Evolutionary conservation across 2,888 invertebrate species (phyloP), one percentile per base, ranked within the genome.

Genomic region (Lithosia quadra): DNA sequence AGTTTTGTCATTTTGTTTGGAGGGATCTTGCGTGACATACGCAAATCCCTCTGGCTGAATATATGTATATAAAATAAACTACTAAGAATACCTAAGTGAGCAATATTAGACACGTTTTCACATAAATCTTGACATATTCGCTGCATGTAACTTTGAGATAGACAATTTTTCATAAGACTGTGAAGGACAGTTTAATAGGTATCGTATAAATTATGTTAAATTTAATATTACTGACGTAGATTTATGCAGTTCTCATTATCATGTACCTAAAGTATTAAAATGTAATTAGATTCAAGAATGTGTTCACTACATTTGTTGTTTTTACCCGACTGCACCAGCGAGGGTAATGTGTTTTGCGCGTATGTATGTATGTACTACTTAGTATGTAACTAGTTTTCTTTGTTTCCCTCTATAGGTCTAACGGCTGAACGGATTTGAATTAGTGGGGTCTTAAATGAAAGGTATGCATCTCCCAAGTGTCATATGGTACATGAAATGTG

Each of bases 1-100:
- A 91, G 89, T 92, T 91, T 90, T 88, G 90, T 90, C 90, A 90
- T 92, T 90, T 90, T 89, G 87, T 90, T 92, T 86, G 82, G 84
- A 85, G 84, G 88, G 86, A 87, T 88, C 88, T 87, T 83, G 88
- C 79, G 86, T 91, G 88, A 89, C 90, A 88, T 91, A 90, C 86
- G 86, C 86, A 89, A 88, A 90, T 89, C 88, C 85, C 86, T 81
- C 74, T 77, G 78, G 49, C 72, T 79, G 77, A 75, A 81, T 79
- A 75, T 74, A 80, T 79, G 77, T 74, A 80, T 76, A 75, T 60
- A 72, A 74, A 76, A 76, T 80, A 73, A 73, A 81, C 79, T 78
- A 75, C 70, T 65, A 64, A 73, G 80, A 77, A 74, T 76, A 74
- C 69, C 69, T 77, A 74, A 80, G 72, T 72, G 73, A 77, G 79